Evolutionary conservation across 2,113 vertebrate species (phyloP), one percentile per base, ranked within the genome.

Genomic region (Tetrao urogallus): DNA sequence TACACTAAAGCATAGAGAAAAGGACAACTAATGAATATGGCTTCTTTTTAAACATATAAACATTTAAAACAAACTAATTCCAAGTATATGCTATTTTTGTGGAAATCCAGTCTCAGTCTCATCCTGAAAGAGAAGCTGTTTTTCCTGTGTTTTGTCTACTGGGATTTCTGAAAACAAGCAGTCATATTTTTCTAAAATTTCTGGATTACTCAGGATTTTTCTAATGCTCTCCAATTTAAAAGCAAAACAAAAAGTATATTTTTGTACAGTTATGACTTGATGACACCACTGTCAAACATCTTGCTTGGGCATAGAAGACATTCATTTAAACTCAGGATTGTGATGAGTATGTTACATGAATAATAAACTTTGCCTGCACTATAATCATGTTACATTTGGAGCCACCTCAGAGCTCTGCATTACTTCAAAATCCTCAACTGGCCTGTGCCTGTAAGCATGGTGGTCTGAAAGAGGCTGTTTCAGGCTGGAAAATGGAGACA

Each of bases 81-180:
- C 61, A 88, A 94, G 50, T 84, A 72, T 21, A 60, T 64, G 56
- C 43, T 82, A 64, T 78, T 91, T 74, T 77, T 73, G 32, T 61
- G 2, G 71, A 92, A 94, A 82, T 95, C 65, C 38, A 81, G 32
- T 64, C 38, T 96, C 91, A 86, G 2, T 82, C 76, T 80, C 92
- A 40, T 76, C 25, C 32, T 72, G 34, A 92, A 94, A 86, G 65
- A 81, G 75, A 88, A 89, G 63, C 15, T 88, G 42, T 15, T 88
- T 93, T 88, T 92, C 21, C 85, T 82, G 7, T 70, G 38, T 63
- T 88, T 71, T 17, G 32, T 87, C 95, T 83, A 77, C 17, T 82
- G 48, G 25, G 89, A 94, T 36, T 36, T 88, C 40, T 83, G 93
- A 83, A 91, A 91, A 92, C 20, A 87, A n/a, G 42, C 65, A 80